Base-by-base conservation (phyloP, 1,140 invertebrate species). In the Drosophila baimaii region DNA sequence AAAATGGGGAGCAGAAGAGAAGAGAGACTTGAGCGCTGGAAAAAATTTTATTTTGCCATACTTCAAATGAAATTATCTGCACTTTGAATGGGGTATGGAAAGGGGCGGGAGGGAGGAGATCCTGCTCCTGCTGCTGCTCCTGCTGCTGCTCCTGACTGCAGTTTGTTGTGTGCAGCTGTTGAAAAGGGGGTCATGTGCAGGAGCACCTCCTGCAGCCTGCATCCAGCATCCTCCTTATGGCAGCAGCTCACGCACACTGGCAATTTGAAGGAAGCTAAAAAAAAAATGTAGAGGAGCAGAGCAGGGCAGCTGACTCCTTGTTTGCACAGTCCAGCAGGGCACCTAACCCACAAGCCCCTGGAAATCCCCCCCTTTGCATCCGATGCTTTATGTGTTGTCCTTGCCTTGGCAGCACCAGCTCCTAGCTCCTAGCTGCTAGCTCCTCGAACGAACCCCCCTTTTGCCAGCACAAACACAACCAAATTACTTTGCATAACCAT, bases 401-500 rank as follows among this genome's bases (percentile, higher is more conserved):
- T 86, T 86, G 82, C 82, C 68, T 75, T 44, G 69, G 58, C 46
- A 57, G 46, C 39, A 57, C 37, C 39, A 52, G 54, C 59, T 58
- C 47, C 76, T 80, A 72, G 61, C 66, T 66, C 47, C 69, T 25
- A 46, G 47, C 49, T 52, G 17, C 43, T 23, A 19, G 47, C 47
- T 49, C 61, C 56, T 71, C 35, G 66, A 25, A n/a, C 27, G 19
- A 0, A 17, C n/a, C 29, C 9, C 35, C 35, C 47, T 4, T 31
- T 12, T 10, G 37, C 51, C 33, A 58, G 71, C 47, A 78, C 74
- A 84, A 79, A 79, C 76, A 79, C 81, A 85, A 78, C 84, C 79
- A 89, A 90, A 90, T 89, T 89, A 90, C 85, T 89, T 89, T 89
- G 84, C 84, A 89, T 89, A 89, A 89, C 84, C 84, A 88, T 89